These are phyloP conservation scores for Agrilus biguttatus DNA, from an alignment of 2,888 invertebrate species.

Conservation along the genomic window DNA sequence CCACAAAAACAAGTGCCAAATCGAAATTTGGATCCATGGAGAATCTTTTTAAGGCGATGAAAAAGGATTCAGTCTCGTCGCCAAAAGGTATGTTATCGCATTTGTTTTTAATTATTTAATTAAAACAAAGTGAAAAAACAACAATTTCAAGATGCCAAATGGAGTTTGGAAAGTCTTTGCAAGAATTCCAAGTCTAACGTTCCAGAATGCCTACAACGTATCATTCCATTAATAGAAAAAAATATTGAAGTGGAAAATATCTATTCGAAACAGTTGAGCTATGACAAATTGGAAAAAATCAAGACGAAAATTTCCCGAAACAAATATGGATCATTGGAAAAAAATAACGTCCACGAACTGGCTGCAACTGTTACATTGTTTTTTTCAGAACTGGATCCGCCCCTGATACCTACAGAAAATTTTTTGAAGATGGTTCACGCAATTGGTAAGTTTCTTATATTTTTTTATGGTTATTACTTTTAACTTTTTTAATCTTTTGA, in stretches of 20 bases:
- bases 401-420: conserved; percentile 60
- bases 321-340: conserved; percentile 18
- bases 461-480: conserved; percentile 14
- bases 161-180: conserved; percentile 5
- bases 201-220: conserved; percentile 67
- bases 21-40: too few species aligned
- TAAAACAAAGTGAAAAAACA: too few species aligned
- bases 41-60: too few species aligned
- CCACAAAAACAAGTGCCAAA: conserved; percentile 2
- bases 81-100: too few species aligned
- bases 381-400: conserved; percentile 79
- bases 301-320: conserved; percentile 20
- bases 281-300: conserved; percentile 30
- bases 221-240: conserved; percentile 63
- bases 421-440: conserved; percentile 37
- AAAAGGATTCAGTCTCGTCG: too few species aligned
- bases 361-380: conserved; percentile 84
- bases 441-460: conserved; percentile 65
- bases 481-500: too few species aligned
- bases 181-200: conserved; percentile 26
- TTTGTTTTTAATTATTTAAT: too few species aligned
- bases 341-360: conserved; percentile 63
- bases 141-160: conserved; percentile 7
- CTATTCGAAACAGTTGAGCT: conserved; percentile 71
- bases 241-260: conserved; percentile 58